Evolutionary conservation across 2,797 vertebrate species (phyloP).

Genomic region (Paratrypauchen microcephalus): DNA sequence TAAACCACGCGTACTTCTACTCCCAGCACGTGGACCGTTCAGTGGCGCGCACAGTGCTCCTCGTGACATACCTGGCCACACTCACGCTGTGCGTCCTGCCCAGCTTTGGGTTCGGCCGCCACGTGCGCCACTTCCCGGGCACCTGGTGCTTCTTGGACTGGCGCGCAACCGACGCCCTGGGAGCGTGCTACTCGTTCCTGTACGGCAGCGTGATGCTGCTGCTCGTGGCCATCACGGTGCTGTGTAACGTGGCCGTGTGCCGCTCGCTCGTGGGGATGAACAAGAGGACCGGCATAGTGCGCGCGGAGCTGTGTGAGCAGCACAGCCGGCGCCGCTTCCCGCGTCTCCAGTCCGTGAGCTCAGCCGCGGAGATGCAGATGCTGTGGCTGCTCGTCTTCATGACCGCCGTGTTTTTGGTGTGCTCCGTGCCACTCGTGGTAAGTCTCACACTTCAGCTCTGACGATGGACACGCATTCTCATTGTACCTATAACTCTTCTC

Average conservation of each 20-base stretch:
- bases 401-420: constrained; percentile 82
- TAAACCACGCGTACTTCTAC: constrained; percentile 83
- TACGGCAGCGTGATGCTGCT: constrained; percentile 79
- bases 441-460: constrained; percentile 29
- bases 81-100: constrained; percentile 77
- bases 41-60: constrained; percentile 75
- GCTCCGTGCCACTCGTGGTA: constrained; percentile 83
- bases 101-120: constrained; percentile 79
- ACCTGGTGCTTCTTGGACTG: constrained; percentile 85
- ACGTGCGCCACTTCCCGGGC: constrained; percentile 76
- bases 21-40: constrained; percentile 76
- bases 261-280: constrained; percentile 80
- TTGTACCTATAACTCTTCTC: too few relatives aligned
- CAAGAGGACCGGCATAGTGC: constrained; percentile 70
- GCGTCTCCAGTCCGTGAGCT: constrained; percentile 66
- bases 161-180: constrained; percentile 71
- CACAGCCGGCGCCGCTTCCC: constrained; percentile 73
- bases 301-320: constrained; percentile 66
- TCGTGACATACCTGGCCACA: constrained; percentile 73
- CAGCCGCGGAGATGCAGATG: constrained; percentile 83
- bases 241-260: constrained; percentile 81
- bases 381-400: constrained; percentile 81
- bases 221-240: constrained; percentile 75
- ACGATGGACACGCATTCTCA: too few relatives aligned
- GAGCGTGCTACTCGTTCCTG: constrained; percentile 78